phyloP scores from a whole-genome alignment of 2,113 vertebrate genomes.

The Coregonus clupeaformis region DNA sequence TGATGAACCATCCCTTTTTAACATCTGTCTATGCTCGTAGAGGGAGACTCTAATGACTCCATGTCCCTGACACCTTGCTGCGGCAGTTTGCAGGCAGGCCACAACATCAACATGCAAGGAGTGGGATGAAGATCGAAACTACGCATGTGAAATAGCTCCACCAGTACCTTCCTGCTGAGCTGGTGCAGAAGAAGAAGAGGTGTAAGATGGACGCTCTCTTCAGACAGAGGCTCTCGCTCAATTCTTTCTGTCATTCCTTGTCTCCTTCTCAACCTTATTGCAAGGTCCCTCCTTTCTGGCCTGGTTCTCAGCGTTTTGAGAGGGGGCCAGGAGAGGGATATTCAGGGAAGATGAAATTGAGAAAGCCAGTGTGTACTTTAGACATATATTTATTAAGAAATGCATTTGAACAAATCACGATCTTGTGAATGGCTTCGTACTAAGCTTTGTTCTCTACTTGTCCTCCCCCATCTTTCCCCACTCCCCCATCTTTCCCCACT shows the following conservation, averaged over 20 bases:
- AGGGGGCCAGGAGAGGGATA: no score
- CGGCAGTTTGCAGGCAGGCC: conserved; percentile 92
- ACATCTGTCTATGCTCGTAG: not conserved
- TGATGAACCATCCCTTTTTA: no score
- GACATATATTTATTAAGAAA: not conserved
- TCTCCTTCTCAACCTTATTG: no score
- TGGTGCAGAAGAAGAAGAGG: conserved; percentile 92
- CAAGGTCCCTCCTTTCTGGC: no score
- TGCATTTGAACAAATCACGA: not conserved
- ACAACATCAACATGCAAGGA: conserved; percentile 93
- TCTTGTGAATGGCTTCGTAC: no score
- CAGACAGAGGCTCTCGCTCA: no score
- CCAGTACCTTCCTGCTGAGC: conserved; percentile 89
- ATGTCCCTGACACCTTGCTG: conserved; percentile 23
- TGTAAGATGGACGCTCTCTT: conserved; percentile 60
- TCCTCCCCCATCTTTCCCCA: no score
- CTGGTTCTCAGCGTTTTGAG: no score
- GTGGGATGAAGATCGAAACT: conserved; percentile 95
- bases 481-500: not conserved
- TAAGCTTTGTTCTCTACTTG: not conserved
- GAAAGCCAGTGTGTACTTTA: no score
- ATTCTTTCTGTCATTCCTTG: no score
- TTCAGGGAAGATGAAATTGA: no score
- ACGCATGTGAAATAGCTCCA: conserved; percentile 93
- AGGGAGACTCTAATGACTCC: not conserved